Evolutionary conservation across 1,140 invertebrate species (phyloP).

Genomic region (Matsumurasca onukii): DNA sequence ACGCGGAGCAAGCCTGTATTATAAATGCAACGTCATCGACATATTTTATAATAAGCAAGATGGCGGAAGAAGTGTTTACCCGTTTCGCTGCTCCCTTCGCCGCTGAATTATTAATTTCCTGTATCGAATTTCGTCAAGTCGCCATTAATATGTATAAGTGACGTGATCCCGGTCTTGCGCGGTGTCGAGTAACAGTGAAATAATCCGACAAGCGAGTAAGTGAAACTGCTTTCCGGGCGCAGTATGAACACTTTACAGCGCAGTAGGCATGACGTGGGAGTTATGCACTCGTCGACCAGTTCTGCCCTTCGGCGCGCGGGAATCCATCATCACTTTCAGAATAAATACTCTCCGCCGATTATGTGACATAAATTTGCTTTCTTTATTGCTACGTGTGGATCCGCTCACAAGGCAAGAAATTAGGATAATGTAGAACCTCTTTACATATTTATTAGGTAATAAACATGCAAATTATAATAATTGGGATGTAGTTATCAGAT

Average conservation of each 20-base stretch:
- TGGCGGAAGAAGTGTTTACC: constrained; percentile 20
- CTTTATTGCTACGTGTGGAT: constrained; percentile 3
- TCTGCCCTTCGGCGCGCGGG: background rate
- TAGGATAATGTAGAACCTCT: constrained; percentile 8
- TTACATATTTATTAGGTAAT: constrained; percentile 24
- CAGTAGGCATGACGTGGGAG: background rate
- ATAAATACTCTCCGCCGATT: background rate
- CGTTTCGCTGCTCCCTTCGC: background rate
- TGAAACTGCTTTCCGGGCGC: background rate
- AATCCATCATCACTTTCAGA: background rate
- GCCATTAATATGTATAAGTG: constrained; percentile 20
- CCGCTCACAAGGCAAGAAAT: no score
- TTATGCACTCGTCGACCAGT: background rate
- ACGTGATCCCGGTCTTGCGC: constrained; percentile 1
- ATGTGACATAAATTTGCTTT: constrained; percentile 21
- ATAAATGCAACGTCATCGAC: constrained; percentile 9
- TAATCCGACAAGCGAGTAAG: no score
- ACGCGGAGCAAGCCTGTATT: background rate
- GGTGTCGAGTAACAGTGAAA: background rate
- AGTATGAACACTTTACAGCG: no score
- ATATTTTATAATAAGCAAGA: constrained; percentile 16
- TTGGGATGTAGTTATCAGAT: background rate
- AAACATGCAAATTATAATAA: constrained; percentile 23
- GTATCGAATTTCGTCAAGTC: constrained; percentile 18
- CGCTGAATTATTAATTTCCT: constrained; percentile 26